These are phyloP conservation scores for Drepana arcuata DNA, from an alignment of 1,140 invertebrate genomes.

Conservation along the genomic window DNA sequence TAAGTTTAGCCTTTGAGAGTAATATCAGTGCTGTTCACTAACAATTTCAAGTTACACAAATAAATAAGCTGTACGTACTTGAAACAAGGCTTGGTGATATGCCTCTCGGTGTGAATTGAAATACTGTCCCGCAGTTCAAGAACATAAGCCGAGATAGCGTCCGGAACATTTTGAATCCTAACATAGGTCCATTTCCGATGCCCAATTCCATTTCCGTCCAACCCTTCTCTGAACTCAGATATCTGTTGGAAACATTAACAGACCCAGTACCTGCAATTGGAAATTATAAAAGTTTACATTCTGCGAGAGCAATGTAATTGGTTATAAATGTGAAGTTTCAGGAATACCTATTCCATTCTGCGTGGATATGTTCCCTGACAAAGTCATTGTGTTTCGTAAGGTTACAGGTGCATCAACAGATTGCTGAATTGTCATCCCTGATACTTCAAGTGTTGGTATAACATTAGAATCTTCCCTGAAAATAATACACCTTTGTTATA, in stretches of 20 bases:
- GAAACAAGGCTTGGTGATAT: conserved; percentile 80
- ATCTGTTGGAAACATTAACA: conserved; percentile 81
- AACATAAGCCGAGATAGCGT: conserved; percentile 80
- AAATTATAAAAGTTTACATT: background rate
- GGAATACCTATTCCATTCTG: conserved; percentile 91
- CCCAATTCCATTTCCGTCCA: conserved; percentile 88
- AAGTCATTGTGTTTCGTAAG: conserved; percentile 83
- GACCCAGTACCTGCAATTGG: conserved; percentile 76
- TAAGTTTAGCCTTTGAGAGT: too few relatives aligned
- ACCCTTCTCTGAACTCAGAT: conserved; percentile 84
- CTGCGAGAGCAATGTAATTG: background rate
- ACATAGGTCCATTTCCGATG: conserved; percentile 83
- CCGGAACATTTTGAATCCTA: conserved; percentile 83
- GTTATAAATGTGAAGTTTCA: background rate
- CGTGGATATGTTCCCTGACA: conserved; percentile 85
- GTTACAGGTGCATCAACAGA: conserved; percentile 95
- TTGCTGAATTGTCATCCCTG: conserved; percentile 91
- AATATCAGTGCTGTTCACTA: too few relatives aligned
- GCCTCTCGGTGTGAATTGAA: conserved; percentile 81
- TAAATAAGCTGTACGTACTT: conserved; percentile 72
- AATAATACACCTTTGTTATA: too few relatives aligned
- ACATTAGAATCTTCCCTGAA: conserved; percentile 68
- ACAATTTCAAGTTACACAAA: background rate
- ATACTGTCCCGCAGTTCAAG: conserved; percentile 78
- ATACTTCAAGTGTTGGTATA: conserved; percentile 88